A percentile compares a stretch with the other conserved stretches of the same genome.
Evolutionary conservation across 92 coral and sea anemone species (phyloP).

Genomic region (Epizoanthus illoricatus): DNA sequence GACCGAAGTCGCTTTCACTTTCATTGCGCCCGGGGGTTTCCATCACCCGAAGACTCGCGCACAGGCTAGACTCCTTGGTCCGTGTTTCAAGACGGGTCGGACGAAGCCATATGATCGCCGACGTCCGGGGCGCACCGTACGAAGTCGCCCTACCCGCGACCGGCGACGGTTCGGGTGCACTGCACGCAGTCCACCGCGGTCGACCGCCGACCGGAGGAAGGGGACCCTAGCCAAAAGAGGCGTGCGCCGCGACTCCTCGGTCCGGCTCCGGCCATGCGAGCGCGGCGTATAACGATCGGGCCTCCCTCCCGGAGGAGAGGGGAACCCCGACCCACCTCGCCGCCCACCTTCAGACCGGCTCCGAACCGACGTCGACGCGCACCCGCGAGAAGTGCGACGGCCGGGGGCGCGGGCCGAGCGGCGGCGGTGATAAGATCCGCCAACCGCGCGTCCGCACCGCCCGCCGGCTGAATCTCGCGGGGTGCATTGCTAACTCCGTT

Average conservation of each 20-base stretch:
- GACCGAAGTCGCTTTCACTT: conserved; percentile 52
- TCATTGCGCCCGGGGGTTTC: conserved; percentile 62
- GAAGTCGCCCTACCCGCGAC: conserved; percentile 50
- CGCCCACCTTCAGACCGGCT: conserved; percentile 31
- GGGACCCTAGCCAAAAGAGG: too few relatives aligned
- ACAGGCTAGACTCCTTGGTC: conserved; percentile 58
- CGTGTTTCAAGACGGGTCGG: conserved; percentile 39
- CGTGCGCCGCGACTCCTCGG: conserved; percentile 57
- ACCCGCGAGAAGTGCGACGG: conserved; percentile 66
- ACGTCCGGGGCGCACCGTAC: conserved; percentile 51
- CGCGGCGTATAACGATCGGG: background rate
- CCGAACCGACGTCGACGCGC: conserved; percentile 64
- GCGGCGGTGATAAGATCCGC: conserved; percentile 59
- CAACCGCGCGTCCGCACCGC: conserved; percentile 40
- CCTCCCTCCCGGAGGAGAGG: too few relatives aligned
- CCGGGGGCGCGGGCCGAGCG: conserved; percentile 20
- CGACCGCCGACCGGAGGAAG: conserved; percentile 35
- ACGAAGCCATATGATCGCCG: conserved; percentile 55
- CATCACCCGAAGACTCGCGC: conserved; percentile 63
- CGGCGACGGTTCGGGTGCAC: conserved; percentile 56
- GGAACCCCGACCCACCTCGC: conserved; percentile 45
- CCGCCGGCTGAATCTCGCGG: conserved; percentile 64
- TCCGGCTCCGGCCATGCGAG: conserved; percentile 36
- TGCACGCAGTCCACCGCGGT: conserved; percentile 55
- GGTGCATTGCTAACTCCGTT: conserved; percentile 48